Percentiles rank a stretch among this genome's conserved stretches.
Evolutionary conservation across 1,140 invertebrate genomes (phyloP).

Genomic region (Orius laevigatus): DNA sequence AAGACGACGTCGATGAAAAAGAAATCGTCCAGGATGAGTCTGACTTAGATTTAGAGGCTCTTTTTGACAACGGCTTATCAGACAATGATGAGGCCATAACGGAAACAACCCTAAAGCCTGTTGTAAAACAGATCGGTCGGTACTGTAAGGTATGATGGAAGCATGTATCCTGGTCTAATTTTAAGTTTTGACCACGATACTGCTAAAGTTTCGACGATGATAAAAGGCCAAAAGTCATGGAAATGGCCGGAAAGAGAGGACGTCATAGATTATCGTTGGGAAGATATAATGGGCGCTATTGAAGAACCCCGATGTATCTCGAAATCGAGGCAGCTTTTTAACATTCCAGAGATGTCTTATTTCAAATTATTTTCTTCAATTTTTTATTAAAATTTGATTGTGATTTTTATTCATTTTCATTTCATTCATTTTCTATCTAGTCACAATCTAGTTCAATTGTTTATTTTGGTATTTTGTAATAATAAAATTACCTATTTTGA

Average conservation of each 20-base stretch:
- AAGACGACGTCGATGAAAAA: neutral
- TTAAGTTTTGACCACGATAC: constrained; percentile 6
- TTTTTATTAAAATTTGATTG: no score
- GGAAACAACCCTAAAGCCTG: neutral
- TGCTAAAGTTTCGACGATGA: constrained; percentile 7
- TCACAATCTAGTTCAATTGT: no score
- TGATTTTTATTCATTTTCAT: no score
- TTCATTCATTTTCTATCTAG: no score
- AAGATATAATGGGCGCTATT: neutral
- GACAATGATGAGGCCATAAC: neutral
- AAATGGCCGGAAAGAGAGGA: constrained; percentile 13
- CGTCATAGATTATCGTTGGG: constrained; percentile 6
- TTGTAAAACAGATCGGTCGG: neutral
- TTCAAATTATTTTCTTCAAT: no score
- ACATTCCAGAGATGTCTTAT: no score
- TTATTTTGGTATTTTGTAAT: no score
- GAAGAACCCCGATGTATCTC: neutral
- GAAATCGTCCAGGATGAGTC: neutral
- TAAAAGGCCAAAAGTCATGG: constrained; percentile 11
- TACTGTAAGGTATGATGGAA: constrained; percentile 9
- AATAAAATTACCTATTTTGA: no score
- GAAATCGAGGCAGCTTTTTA: no score
- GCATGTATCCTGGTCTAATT: constrained; percentile 9
- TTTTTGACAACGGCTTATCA: neutral
- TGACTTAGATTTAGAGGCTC: neutral